Conservation (phyloP, 2,888 invertebrate genomes). For the Limnephilus lunatus region DNA sequence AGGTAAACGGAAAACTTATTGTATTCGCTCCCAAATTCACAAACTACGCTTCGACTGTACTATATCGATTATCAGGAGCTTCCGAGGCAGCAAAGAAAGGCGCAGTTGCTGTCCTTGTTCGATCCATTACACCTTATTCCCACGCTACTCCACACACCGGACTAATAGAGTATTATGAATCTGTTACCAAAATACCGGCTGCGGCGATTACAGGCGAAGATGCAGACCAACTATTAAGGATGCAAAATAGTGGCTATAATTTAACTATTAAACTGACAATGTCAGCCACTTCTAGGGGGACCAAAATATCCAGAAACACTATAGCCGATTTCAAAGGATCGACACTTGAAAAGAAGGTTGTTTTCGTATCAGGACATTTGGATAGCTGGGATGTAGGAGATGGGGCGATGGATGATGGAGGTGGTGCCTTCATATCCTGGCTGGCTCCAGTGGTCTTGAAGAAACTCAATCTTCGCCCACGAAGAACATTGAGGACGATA, state of each 20-base stretch:
- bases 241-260: constrained; percentile 74
- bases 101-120: constrained; percentile 81
- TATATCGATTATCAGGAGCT: constrained; percentile 79
- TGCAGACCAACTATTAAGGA: constrained; percentile 79
- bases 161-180: constrained; percentile 75
- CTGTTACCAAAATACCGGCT: constrained; percentile 78
- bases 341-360: constrained; percentile 70
- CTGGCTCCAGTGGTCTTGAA: constrained; percentile 80
- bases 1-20: constrained; percentile 70
- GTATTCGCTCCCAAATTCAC: constrained; percentile 56
- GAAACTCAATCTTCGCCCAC: constrained; percentile 78
- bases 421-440: constrained; percentile 85
- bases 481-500: constrained; percentile 80
- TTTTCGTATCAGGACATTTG: constrained; percentile 84
- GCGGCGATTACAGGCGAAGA: constrained; percentile 83
- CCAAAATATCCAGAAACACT: constrained; percentile 80
- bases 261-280: constrained; percentile 77
- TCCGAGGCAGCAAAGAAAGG: constrained; percentile 80
- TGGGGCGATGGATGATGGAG: constrained; percentile 88
- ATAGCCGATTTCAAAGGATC: constrained; percentile 79
- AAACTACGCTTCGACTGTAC: constrained; percentile 71
- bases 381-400: constrained; percentile 88
- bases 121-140: constrained; percentile 83
- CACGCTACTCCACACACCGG: constrained; percentile 84
- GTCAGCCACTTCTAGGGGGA: constrained; percentile 79